Percentiles rank a stretch among this genome's conserved stretches.
These are phyloP conservation scores for Acronicta leporina DNA, from an alignment of 2,888 invertebrate species.

Conservation along the genomic window DNA sequence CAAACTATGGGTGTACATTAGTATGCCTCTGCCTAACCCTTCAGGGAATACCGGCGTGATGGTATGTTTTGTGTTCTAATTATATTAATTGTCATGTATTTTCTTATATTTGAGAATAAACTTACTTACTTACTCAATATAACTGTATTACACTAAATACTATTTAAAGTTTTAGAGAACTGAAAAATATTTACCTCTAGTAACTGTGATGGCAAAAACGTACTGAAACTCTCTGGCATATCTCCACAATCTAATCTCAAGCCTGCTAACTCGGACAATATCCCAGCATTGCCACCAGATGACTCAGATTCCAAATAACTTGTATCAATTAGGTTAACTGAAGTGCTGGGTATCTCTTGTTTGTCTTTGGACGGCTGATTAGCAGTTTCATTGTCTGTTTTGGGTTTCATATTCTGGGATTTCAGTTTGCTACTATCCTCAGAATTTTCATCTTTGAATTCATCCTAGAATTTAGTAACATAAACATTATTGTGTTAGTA, in stretches of 20 bases:
- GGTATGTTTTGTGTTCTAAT: no score
- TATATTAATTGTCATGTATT: no score
- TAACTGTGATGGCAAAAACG: slow-evolving; percentile 87
- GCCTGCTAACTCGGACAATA: slow-evolving; percentile 80
- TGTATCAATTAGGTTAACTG: slow-evolving; percentile 76
- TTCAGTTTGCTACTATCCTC: slow-evolving; percentile 67
- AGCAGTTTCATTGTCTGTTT: slow-evolving; percentile 59
- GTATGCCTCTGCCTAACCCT: no score
- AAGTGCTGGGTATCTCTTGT: slow-evolving; percentile 61
- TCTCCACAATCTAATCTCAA: slow-evolving; percentile 76
- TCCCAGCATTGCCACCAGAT: slow-evolving; percentile 52
- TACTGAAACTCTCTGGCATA: slow-evolving; percentile 73
- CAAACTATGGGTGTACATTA: no score
- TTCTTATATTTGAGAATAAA: no score
- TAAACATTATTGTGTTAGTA: no score
- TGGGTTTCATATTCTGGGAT: slow-evolving; percentile 57
- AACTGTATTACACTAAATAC: no score
- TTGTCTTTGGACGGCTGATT: slow-evolving; percentile 56
- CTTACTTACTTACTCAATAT: no score
- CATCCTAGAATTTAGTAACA: slow-evolving; percentile 84
- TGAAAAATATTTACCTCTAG: slow-evolving; percentile 73
- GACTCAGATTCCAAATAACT: slow-evolving; percentile 61
- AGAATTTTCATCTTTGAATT: slow-evolving; percentile 87
- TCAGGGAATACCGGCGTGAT: no score
- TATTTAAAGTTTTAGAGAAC: no score